phyloP scores from a whole-genome alignment of 2,113 vertebrate genomes.

The Taxidea taxus region DNA sequence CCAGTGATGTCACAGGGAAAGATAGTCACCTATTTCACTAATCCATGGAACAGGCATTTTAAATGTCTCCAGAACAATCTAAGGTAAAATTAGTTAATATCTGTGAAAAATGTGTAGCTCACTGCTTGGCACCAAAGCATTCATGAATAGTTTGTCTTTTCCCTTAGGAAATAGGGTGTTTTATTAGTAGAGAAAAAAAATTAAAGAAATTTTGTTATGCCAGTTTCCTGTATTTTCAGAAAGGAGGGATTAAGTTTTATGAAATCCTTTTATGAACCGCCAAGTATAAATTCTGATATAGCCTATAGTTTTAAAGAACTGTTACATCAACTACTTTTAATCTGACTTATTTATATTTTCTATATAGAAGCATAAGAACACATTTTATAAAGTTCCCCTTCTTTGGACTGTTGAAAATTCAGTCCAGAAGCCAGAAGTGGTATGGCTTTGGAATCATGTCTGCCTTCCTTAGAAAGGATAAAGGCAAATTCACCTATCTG shows the following conservation, averaged over 20 bases:
- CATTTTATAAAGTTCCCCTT: neutral
- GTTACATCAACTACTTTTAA: neutral
- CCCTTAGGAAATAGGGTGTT: neutral
- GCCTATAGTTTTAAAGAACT: neutral
- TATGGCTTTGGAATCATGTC: neutral
- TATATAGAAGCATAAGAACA: neutral
- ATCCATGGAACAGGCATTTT: neutral
- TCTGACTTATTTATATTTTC: neutral
- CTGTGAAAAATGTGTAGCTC: neutral
- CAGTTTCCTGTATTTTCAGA: neutral
- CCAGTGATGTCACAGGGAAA: neutral
- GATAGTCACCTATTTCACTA: neutral
- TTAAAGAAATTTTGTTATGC: neutral
- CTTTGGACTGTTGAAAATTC: neutral
- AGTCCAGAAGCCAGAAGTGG: neutral
- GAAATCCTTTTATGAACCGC: neutral
- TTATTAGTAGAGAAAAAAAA: neutral
- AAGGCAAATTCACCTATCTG: neutral
- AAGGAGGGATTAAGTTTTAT: neutral
- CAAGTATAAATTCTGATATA: neutral
- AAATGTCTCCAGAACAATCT: neutral
- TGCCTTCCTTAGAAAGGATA: neutral
- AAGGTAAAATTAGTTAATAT: neutral
- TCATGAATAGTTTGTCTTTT: neutral
- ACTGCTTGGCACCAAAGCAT: neutral